These are phyloP conservation scores for Xylota sylvarum DNA, from an alignment of 2,888 invertebrate genomes.

Conservation along the genomic window DNA sequence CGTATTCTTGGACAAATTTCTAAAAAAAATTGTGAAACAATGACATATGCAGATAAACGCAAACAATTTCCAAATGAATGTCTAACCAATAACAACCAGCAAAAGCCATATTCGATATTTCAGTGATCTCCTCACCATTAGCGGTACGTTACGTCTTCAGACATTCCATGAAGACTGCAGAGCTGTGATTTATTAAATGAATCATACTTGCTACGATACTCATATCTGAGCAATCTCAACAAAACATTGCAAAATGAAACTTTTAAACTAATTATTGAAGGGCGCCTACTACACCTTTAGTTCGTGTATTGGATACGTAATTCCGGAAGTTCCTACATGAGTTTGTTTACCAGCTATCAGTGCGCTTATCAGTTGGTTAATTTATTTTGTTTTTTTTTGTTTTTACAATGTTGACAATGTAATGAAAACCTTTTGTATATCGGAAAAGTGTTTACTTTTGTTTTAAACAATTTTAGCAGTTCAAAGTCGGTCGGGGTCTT, in stretches of 20 bases:
- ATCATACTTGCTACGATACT: not conserved
- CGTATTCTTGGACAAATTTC: too few relatives aligned
- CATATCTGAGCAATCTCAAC: not conserved
- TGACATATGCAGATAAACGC: too few relatives aligned
- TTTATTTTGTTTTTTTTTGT: constrained; percentile 3
- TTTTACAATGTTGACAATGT: constrained; percentile 33
- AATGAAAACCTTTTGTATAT: constrained; percentile 16
- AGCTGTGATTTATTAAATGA: not conserved
- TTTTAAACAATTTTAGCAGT: constrained; percentile 11
- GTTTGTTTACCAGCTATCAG: constrained; percentile 6
- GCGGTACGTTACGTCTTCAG: too few relatives aligned
- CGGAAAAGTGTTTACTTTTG: constrained; percentile 5
- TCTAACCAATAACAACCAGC: too few relatives aligned
- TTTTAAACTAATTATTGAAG: not conserved
- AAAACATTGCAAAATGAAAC: too few relatives aligned
- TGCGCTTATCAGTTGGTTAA: constrained; percentile 27
- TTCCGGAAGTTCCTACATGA: constrained; percentile 21
- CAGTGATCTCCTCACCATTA: too few relatives aligned
- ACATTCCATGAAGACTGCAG: too few relatives aligned
- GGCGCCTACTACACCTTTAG: not conserved
- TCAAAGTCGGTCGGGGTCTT: constrained; percentile 30
- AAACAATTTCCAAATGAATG: too few relatives aligned
- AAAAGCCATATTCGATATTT: too few relatives aligned
- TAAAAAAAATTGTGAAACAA: too few relatives aligned
- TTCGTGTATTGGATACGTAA: constrained; percentile 7